Conservation (phyloP, 35 echinoderm and acorn worm genomes). For the Patiria miniata region DNA sequence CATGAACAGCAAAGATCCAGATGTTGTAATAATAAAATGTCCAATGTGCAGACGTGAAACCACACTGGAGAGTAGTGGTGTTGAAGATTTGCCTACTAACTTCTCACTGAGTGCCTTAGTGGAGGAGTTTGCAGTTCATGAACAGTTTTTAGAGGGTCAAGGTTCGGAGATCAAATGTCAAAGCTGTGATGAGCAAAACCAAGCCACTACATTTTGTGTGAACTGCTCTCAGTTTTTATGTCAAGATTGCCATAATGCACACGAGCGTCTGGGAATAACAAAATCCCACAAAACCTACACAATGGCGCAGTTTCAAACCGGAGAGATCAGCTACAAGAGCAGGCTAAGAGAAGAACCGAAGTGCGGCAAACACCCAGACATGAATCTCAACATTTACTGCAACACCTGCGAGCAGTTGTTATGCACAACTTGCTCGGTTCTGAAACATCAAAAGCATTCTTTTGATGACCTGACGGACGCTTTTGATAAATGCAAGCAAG, state of each 20-base stretch:
- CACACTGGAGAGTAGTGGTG: neutral
- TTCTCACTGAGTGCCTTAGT: neutral
- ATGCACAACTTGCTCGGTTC: constrained; percentile 4
- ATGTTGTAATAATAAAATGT: neutral
- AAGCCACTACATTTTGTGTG: neutral
- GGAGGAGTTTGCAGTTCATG: neutral
- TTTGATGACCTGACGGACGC: neutral
- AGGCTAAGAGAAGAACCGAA: neutral
- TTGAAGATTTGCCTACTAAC: neutral
- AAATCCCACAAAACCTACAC: constrained; percentile 8
- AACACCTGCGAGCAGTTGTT: neutral
- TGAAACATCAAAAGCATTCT: neutral
- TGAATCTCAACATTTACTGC: constrained; percentile 19
- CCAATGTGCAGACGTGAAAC: neutral
- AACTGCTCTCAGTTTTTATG: neutral
- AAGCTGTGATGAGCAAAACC: neutral
- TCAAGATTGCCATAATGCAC: neutral
- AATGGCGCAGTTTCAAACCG: neutral
- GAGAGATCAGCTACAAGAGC: constrained; percentile 10
- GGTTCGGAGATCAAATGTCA: neutral
- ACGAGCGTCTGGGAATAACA: neutral
- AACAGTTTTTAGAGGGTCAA: neutral
- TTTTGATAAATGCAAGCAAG: neutral
- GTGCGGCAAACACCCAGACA: neutral
- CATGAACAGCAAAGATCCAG: neutral